Base-by-base conservation (phyloP, 2,113 vertebrate genomes). In the Macroglossus sobrinus region DNA sequence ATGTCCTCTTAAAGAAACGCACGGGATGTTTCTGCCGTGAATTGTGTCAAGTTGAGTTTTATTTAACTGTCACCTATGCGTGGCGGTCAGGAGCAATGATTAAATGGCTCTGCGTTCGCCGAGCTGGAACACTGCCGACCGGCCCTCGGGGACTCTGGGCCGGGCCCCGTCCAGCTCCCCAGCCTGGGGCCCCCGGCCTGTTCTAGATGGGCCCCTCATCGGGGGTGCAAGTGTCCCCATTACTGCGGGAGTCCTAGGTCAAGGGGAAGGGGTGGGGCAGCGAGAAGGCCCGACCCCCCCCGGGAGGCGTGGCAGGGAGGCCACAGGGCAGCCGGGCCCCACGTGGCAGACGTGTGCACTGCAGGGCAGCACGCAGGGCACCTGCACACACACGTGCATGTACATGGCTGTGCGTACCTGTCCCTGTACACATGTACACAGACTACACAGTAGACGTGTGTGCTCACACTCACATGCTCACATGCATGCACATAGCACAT, bases 281-380 rank as follows among this genome's bases (percentile, higher is more conserved):
- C 1, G 4, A 21, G 38, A 50, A 2, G 12, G 35, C 47, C 19
- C 7, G 22, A 13, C 63, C 6, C 9, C 33, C 78, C 18, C 10
- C 3, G 7, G 72, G n/a, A 21, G 26, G 14, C 14, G 5, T 22
- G 33, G 63, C 13, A 38, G 43, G 85, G 38, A 30, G 14, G 45
- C 40, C 10, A 24, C 5, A 18, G 69, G 68, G 22, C 55, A 61
- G 28, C n/a, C 3, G 11, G 55, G 57, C n/a, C 79, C 21, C 45
- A 18, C 0, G 21, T 14, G 15, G 79, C 35, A 14, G 59, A 4
- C 0, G 0, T 2, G 69, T 26, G 22, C 19, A 35, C 35, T 43
- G 11, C 7, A 11, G n/a, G 47, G 50, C 47, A 35, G 14, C 40
- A 6, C 2, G 40, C 4, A 11, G 33, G 6, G 22, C 12, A 66